A percentile compares a stretch with the other conserved stretches of the same genome.
These are phyloP conservation scores for Aotus griseimembra DNA, from an alignment of 2,797 vertebrate species.

Conservation along the genomic window DNA sequence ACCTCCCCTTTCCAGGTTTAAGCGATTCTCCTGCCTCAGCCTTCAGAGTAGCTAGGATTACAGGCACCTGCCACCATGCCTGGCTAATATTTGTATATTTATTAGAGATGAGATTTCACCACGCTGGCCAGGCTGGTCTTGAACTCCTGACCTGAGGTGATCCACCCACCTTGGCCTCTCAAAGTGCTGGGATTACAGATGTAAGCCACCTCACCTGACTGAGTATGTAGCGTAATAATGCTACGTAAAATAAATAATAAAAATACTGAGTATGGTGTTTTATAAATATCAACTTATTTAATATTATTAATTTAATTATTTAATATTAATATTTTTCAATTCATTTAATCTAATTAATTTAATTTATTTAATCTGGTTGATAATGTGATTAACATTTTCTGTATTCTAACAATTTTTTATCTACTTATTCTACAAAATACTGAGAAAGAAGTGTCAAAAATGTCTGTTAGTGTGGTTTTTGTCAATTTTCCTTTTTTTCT, in stretches of 20 bases:
- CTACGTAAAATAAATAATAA: too few relatives aligned
- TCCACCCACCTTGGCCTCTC: too few relatives aligned
- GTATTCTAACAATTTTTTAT: background rate
- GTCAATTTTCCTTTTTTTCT: background rate
- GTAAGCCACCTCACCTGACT: too few relatives aligned
- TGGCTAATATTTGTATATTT: too few relatives aligned
- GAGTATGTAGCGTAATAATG: too few relatives aligned
- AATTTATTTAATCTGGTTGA: background rate
- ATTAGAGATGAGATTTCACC: too few relatives aligned
- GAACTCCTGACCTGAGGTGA: too few relatives aligned
- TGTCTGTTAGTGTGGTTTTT: background rate
- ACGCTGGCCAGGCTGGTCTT: background rate
- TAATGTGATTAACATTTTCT: background rate
- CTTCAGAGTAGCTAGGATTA: background rate
- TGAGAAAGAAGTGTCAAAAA: background rate
- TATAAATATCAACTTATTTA: background rate
- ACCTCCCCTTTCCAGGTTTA: background rate
- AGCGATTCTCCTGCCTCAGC: background rate
- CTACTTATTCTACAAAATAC: background rate
- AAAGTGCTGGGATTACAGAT: too few relatives aligned
- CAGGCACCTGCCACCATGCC: too few relatives aligned
- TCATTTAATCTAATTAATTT: too few relatives aligned
- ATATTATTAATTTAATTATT: background rate
- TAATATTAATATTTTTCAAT: too few relatives aligned
- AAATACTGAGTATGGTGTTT: background rate